Conservation (phyloP, 2,797 vertebrate species). For the Cetoscarus ocellatus region DNA sequence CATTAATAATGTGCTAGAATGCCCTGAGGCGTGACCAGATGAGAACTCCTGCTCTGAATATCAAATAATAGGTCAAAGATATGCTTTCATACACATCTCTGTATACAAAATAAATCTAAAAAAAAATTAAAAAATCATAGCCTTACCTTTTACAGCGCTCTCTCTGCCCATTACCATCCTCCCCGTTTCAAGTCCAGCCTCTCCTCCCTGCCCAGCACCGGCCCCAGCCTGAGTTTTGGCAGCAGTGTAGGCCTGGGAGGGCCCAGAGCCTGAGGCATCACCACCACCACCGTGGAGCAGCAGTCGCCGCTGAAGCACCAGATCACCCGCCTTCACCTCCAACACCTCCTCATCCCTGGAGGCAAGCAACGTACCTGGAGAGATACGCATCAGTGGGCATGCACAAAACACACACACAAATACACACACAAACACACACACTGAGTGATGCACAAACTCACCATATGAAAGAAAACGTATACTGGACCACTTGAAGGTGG, state of each 20-base stretch:
- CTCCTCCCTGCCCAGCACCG: constrained; percentile 48
- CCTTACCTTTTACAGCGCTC: constrained; percentile 73
- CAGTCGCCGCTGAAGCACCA: constrained; percentile 74
- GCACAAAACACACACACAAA: constrained; percentile 39
- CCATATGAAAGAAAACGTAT: constrained; percentile 23
- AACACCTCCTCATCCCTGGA: constrained; percentile 80
- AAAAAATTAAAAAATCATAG: constrained; percentile 25
- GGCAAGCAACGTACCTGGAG: constrained; percentile 78
- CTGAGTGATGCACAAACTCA: constrained; percentile 61
- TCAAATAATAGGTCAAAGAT: no score
- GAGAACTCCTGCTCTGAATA: no score
- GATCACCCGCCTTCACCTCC: constrained; percentile 81
- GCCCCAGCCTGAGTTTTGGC: constrained; percentile 68
- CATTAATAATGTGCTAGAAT: no score
- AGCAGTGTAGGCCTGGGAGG: constrained; percentile 63
- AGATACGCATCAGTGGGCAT: constrained; percentile 73
- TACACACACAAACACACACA: constrained; percentile 26
- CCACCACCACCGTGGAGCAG: constrained; percentile 72
- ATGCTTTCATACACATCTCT: background rate
- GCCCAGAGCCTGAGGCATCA: constrained; percentile 69
- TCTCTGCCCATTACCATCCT: constrained; percentile 70
- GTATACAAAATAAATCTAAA: constrained; percentile 8
- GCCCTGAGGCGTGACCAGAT: no score
- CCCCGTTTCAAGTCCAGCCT: constrained; percentile 61
- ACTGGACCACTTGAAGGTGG: constrained; percentile 23